phyloP scores from a whole-genome alignment of 2,888 invertebrate genomes.

The Chloroclysta siterata region DNA sequence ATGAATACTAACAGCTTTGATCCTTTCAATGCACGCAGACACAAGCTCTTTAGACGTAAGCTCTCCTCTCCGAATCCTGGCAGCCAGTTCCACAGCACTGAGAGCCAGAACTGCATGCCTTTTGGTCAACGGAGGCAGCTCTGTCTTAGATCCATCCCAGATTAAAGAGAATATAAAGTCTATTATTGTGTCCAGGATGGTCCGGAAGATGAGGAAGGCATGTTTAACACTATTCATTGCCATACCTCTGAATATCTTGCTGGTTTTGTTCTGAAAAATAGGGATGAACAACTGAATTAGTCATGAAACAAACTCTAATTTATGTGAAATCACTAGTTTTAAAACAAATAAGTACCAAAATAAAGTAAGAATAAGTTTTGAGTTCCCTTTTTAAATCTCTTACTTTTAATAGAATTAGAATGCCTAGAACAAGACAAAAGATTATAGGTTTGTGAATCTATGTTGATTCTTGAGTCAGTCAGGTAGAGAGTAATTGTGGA shows the following conservation, averaged over 20 bases:
- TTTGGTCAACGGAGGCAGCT: constrained; percentile 67
- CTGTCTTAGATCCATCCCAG: constrained; percentile 62
- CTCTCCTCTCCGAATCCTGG: constrained; percentile 86
- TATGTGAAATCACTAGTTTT: too few species aligned
- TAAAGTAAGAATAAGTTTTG: too few species aligned
- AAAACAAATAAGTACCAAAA: too few species aligned
- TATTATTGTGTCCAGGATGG: constrained; percentile 65
- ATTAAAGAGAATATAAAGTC: constrained; percentile 66
- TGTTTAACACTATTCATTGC: constrained; percentile 51
- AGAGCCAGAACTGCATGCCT: constrained; percentile 70
- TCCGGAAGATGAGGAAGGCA: constrained; percentile 61
- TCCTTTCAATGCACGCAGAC: constrained; percentile 90
- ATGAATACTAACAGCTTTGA: constrained; percentile 87
- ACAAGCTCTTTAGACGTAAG: constrained; percentile 89
- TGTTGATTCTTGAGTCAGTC: too few species aligned
- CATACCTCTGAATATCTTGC: constrained; percentile 32
- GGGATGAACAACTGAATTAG: too few species aligned
- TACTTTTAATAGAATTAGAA: too few species aligned
- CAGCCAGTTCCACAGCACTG: constrained; percentile 88
- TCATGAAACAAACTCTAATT: too few species aligned
- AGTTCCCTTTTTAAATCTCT: too few species aligned
- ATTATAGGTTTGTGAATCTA: too few species aligned
- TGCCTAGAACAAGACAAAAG: too few species aligned
- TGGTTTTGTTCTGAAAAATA: constrained; percentile 29
- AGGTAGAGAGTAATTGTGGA: not conserved